Percentiles rank a stretch among this genome's conserved stretches.
phyloP scores from a whole-genome alignment of 2,797 vertebrate species.

The Hafferia zeledoni region DNA sequence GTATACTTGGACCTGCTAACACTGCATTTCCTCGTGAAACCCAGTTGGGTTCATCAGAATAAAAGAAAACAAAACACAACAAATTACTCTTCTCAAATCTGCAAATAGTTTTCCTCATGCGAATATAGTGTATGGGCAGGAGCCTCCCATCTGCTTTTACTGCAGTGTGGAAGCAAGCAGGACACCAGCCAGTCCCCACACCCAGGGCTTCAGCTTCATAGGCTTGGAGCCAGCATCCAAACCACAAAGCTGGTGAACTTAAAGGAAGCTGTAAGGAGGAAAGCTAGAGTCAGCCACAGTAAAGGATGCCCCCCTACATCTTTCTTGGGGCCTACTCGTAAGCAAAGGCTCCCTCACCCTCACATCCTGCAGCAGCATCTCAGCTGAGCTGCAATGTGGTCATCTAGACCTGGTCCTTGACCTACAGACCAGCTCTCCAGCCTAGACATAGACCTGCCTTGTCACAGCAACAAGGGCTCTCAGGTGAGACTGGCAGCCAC shows the following conservation, averaged over 20 bases:
- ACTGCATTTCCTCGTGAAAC: neutral
- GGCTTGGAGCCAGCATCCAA: neutral
- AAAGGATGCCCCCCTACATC: fast-evolving
- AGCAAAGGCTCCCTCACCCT: neutral
- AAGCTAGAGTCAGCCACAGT: neutral
- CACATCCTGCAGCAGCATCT: neutral
- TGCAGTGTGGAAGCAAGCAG: neutral
- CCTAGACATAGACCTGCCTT: neutral
- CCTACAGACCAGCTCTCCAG: fast-evolving
- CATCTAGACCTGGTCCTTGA: neutral
- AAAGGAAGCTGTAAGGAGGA: neutral
- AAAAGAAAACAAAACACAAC: neutral
- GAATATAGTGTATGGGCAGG: neutral
- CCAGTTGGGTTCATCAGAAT: neutral
- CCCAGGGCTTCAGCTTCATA: neutral
- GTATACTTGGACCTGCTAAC: neutral
- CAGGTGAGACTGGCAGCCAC: neutral
- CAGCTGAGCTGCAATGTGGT: fast-evolving
- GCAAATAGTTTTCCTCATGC: neutral
- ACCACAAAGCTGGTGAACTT: neutral
- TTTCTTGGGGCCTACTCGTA: neutral
- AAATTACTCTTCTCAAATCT: neutral
- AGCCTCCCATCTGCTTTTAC: neutral
- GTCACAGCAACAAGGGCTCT: neutral
- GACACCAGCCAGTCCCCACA: neutral